Evolutionary conservation across 2,797 vertebrate species (phyloP).

Genomic region (Myripristis murdjan): DNA sequence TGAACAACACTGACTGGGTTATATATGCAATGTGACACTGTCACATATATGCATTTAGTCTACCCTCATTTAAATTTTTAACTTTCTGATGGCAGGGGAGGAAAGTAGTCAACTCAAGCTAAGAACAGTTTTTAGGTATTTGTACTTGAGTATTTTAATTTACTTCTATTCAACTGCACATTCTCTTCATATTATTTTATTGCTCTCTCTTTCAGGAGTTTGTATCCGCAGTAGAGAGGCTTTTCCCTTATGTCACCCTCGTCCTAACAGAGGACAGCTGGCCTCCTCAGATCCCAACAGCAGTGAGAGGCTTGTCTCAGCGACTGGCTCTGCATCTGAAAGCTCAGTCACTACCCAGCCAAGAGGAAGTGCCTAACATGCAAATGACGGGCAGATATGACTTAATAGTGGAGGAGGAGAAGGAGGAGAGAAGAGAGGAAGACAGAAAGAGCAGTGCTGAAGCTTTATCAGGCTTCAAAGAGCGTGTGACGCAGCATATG

Average conservation of each 20-base stretch:
- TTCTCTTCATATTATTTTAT: too few relatives aligned
- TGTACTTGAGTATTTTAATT: too few relatives aligned
- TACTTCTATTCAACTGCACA: not conserved
- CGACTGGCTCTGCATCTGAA: conserved; percentile 83
- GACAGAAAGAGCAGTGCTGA: not conserved
- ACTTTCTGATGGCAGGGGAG: too few relatives aligned
- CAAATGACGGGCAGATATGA: conserved; percentile 70
- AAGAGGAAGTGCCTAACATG: conserved; percentile 34
- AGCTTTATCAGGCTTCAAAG: not conserved
- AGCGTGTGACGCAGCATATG: not conserved
- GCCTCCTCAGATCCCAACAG: conserved; percentile 10
- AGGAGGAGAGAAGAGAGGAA: not conserved
- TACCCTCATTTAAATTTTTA: too few relatives aligned
- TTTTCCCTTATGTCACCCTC: conserved; percentile 86
- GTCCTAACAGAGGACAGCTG: conserved; percentile 67
- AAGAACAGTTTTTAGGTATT: too few relatives aligned
- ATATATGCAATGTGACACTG: too few relatives aligned
- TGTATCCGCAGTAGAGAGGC: conserved; percentile 72
- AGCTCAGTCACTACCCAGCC: conserved; percentile 39
- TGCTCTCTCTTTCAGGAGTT: conserved; percentile 66
- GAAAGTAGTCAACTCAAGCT: too few relatives aligned
- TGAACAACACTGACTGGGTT: too few relatives aligned
- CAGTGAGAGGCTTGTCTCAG: conserved; percentile 73
- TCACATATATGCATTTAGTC: too few relatives aligned
- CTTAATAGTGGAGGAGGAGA: conserved; percentile 70